A percentile compares a stretch with the other conserved stretches of the same genome.
Evolutionary conservation across 2,888 invertebrate genomes (phyloP).

Genomic region (Lapara coniferarum): DNA sequence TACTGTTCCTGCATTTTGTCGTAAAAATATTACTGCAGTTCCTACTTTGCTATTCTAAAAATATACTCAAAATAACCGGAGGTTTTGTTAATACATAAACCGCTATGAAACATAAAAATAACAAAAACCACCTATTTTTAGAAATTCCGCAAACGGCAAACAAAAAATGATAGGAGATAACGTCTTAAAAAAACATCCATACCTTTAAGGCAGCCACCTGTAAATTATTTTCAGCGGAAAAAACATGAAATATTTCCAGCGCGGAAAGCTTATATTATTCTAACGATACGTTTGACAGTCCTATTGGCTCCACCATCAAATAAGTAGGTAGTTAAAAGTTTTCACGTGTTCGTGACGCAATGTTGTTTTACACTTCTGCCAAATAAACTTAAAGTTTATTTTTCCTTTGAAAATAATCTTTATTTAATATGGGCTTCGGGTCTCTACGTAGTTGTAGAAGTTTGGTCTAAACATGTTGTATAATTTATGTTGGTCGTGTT

Average conservation of each 20-base stretch:
- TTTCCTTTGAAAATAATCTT: constrained; percentile 5
- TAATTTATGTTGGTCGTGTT: constrained; percentile 13
- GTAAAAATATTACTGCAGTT: too few species aligned
- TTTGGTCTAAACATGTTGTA: constrained; percentile 5
- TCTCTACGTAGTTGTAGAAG: neutral
- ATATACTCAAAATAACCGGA: too few species aligned
- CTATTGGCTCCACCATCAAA: constrained; percentile 11
- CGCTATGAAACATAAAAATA: too few species aligned
- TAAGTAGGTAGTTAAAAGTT: constrained; percentile 13
- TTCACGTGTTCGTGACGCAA: constrained; percentile 1
- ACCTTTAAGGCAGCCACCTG: neutral
- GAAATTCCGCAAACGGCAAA: too few species aligned
- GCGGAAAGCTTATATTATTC: neutral
- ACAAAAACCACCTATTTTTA: too few species aligned
- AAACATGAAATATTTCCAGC: neutral
- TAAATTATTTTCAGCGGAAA: constrained; percentile 5
- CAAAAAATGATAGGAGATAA: too few species aligned
- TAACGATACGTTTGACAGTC: constrained; percentile 15
- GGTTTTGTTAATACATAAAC: too few species aligned
- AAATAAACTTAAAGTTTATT: constrained; percentile 10
- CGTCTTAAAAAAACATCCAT: neutral
- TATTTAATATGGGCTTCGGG: constrained; percentile 20
- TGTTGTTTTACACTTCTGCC: constrained; percentile 10
- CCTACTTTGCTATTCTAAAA: too few species aligned
- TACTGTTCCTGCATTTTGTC: too few species aligned